Evolutionary conservation across 2,888 invertebrate species (phyloP), one percentile per base, ranked within the genome.

Genomic region (Melanostoma mellinum): DNA sequence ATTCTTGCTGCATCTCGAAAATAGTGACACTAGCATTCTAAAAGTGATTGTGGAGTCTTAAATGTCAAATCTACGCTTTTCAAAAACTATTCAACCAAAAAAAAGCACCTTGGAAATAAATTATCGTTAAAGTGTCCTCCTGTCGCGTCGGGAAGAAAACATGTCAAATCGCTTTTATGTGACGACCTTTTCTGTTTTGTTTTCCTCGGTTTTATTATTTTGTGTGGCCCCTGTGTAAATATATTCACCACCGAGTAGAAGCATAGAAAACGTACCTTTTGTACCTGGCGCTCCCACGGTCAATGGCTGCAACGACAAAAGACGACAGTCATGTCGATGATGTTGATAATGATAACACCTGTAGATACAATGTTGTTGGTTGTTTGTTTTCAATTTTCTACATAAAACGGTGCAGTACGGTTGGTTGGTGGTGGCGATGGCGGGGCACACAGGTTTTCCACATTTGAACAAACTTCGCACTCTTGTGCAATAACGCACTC

Each of bases 281-380:
- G 46, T 71, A 73, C 60, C 60, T 63, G 77, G 77, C 73, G 82
- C 82, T 82, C 82, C 82, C 82, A 82, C 82, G 82, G 82, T 82
- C 77, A 77, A 52, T 58, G 56, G 63, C 71, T 60, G 63, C 40
- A 71, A 35, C 10, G 3, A 48, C 46, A 63, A 10, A 38, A 65
- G 63, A 36, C 6, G 60, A 44, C 35, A 63, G 40, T 36, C 8
- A 48, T 46, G 36, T 6, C 38, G 56, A 35, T 38, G 65, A 35
- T 72, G 80, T 58, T 68, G 72, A 71, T 50, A 69, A 48, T 73
- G 73, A 82, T 74, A 73, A 84, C 84, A 84, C 78, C 84, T 84
- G 78, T 74, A 78, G 68, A 73, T 68, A 77, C 44, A 65, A 78
- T 74, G 78, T 65, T 33, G 44, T 32, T 56, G 40, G 58, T 50